phyloP scores from a whole-genome alignment of 2,113 vertebrate species.

The Vulpes ferrilata region DNA sequence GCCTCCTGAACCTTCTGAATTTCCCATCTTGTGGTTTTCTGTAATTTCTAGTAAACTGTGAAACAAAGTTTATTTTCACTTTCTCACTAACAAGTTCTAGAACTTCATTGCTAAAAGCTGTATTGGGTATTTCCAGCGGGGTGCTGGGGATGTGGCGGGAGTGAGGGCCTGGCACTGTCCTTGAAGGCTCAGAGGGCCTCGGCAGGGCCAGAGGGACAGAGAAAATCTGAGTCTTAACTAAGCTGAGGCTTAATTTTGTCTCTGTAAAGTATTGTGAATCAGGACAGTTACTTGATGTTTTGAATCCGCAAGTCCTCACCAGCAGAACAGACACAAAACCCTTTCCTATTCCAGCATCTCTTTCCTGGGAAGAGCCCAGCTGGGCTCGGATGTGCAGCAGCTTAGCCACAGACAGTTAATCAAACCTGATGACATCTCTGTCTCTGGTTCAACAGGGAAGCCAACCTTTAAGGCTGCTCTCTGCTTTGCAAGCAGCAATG shows the following conservation, averaged over 20 bases:
- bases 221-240: neutral
- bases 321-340: neutral
- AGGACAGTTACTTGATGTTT: neutral
- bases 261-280: neutral
- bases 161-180: neutral
- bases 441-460: neutral
- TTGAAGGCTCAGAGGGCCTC: neutral
- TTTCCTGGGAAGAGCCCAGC: neutral
- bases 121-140: neutral
- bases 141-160: neutral
- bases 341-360: neutral
- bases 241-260: neutral
- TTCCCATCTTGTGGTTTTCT: neutral
- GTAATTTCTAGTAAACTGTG: neutral
- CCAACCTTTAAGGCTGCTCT: neutral
- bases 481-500: neutral
- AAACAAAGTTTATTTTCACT: neutral
- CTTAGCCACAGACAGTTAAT: neutral
- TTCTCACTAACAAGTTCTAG: neutral
- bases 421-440: neutral
- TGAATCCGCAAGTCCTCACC: neutral
- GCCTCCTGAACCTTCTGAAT: neutral
- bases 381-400: accelerated
- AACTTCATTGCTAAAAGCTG: neutral
- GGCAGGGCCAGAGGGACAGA: neutral